Evolutionary conservation across 1,140 invertebrate species (phyloP), one percentile per base, ranked within the genome.

Genomic region (Drosophila virilis): DNA sequence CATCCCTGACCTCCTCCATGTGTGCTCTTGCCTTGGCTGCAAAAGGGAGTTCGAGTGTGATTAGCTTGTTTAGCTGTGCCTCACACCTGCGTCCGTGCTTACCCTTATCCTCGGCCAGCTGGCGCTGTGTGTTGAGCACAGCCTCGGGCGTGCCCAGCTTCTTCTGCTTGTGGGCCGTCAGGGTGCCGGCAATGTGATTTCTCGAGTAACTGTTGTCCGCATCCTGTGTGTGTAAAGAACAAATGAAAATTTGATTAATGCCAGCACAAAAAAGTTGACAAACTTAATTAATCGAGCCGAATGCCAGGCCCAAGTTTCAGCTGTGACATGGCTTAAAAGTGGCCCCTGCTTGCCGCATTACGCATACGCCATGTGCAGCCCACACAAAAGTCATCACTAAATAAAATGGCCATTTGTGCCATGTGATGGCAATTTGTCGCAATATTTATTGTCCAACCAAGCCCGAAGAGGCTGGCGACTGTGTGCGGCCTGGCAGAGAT

Each of bases 1-100:
- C 94, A 38, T 82, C 92, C 1, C 92, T 89, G 32, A 96, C 94
- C 54, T 93, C 93, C 13, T 93, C 83, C 37, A 93, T 93, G 83
- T 96, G 94, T 40, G 94, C 93, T 13, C 93, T 92, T 10, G 94
- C 95, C 57, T 94, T 93, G 32, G 60, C 91, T 92, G 45, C 10
- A 69, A 48, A 48, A 10, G 8, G 46, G 40, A 48, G 22, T 66
- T 43, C 22, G 22, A 22, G 22, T 22, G 22, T 22, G 22, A 22
- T 22, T 22, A 22, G 22, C 2, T 22, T 22, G 22, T 3, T 22
- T 22, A 22, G 3, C 3, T 22, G 2, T 22, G 2, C 22, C 17
- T 22, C 2, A 22, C 3, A 22, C 22, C 22, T 22, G 22, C 2
- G 22, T 2, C 22, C 0, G 22, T 22, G 22, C 22, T 22, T 22